Percentiles rank a stretch among this genome's conserved stretches.
Evolutionary conservation across 1,140 invertebrate species (phyloP).

Genomic region (Hylyphantes graminicola): DNA sequence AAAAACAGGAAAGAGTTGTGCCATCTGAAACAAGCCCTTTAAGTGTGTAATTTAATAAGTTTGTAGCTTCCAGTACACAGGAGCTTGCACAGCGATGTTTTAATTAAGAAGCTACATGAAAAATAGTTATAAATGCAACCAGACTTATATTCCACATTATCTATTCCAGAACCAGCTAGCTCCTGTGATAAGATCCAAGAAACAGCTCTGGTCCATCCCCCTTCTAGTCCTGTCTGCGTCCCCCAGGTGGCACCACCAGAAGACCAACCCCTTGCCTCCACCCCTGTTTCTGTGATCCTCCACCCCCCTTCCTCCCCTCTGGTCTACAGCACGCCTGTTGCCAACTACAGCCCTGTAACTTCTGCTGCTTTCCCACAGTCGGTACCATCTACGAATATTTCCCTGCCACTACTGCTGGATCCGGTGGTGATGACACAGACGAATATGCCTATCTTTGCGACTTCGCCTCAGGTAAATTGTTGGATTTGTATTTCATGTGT

Average conservation of each 20-base stretch:
- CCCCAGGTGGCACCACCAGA: neutral
- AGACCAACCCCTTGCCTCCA: neutral
- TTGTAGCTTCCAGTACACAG: too few relatives aligned
- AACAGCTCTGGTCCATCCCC: constrained; percentile 19
- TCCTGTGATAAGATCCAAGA: constrained; percentile 38
- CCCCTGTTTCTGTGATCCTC: constrained; percentile 58
- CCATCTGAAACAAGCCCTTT: too few relatives aligned
- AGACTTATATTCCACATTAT: neutral
- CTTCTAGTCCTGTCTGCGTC: constrained; percentile 36
- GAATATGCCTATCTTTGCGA: constrained; percentile 54
- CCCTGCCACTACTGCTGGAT: constrained; percentile 47
- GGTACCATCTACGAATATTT: neutral
- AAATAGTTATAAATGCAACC: too few relatives aligned
- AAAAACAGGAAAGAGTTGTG: too few relatives aligned
- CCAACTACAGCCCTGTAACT: neutral
- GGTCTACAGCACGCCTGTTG: constrained; percentile 17
- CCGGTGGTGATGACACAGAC: constrained; percentile 54
- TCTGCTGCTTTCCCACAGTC: constrained; percentile 1
- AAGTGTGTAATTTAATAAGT: too few relatives aligned
- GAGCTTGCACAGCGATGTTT: too few relatives aligned
- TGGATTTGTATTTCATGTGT: neutral
- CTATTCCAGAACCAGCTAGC: constrained; percentile 2
- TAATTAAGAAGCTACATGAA: too few relatives aligned
- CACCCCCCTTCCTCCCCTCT: constrained; percentile 47
- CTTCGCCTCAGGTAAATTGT: constrained; percentile 35